phyloP scores from a whole-genome alignment of 2,797 vertebrate genomes.

The Natrix natrix region DNA sequence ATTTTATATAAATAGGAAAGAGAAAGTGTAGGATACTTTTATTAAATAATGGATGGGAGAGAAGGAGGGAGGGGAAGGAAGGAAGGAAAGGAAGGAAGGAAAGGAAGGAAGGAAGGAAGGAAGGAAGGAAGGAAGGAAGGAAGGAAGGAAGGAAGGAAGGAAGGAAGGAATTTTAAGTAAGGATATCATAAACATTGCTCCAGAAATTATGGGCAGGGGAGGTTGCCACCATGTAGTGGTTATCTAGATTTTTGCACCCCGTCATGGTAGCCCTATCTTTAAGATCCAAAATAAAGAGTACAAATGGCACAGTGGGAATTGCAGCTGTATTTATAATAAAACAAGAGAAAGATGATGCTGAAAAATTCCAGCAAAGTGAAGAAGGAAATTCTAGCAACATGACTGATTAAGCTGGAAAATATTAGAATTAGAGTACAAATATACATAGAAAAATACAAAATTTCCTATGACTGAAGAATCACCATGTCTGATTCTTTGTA shows the following conservation, averaged over 20 bases:
- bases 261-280: too few species aligned
- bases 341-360: background rate
- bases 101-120: background rate
- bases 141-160: background rate
- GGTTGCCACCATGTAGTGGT: background rate
- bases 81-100: background rate
- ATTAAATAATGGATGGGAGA: background rate
- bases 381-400: background rate
- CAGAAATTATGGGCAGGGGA: background rate
- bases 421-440: background rate
- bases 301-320: background rate
- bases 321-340: background rate
- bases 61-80: background rate
- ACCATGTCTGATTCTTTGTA: background rate
- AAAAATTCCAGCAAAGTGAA: background rate
- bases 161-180: background rate
- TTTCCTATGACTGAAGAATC: background rate
- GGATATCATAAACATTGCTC: background rate
- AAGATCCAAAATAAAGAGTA: background rate
- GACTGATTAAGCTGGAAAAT: background rate
- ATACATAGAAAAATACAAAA: background rate
- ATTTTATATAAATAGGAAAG: background rate
- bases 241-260: background rate
- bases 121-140: background rate
- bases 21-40: background rate